phyloP scores from a whole-genome alignment of 2,113 vertebrate genomes.

The Lasiurus cinereus region DNA sequence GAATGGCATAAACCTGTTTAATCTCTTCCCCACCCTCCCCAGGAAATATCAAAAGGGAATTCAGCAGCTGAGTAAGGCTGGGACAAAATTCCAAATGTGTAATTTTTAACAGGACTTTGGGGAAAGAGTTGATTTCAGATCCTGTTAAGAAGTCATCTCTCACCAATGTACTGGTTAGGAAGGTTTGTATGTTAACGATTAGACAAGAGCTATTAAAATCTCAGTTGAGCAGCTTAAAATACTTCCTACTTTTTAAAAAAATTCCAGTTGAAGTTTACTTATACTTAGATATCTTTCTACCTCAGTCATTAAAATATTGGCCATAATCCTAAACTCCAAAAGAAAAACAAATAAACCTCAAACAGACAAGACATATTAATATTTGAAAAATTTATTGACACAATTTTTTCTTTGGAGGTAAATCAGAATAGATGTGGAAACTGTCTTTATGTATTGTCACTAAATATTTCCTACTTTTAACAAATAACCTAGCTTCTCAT shows the following conservation, averaged over 20 bases:
- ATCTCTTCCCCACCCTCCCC: too few relatives aligned
- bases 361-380: not conserved
- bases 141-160: slow-evolving; percentile 70
- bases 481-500: slow-evolving; percentile 53
- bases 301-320: not conserved
- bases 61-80: slow-evolving; percentile 53
- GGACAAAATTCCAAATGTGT: slow-evolving; percentile 79
- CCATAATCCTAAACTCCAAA: not conserved
- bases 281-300: not conserved
- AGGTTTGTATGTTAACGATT: slow-evolving; percentile 77
- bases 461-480: slow-evolving; percentile 44
- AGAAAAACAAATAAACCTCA: not conserved
- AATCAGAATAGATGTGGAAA: not conserved
- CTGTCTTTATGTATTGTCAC: not conserved
- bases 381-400: not conserved
- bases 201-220: slow-evolving; percentile 73
- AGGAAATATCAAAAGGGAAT: slow-evolving; percentile 63
- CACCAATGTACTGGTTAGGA: slow-evolving; percentile 64
- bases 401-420: not conserved
- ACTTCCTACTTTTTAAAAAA: not conserved
- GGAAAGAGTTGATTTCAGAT: slow-evolving; percentile 74
- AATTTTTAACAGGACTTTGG: slow-evolving; percentile 82
- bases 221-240: slow-evolving; percentile 69
- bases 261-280: not conserved
- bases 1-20: slow-evolving; percentile 1